These are phyloP conservation scores for Drosophila bunnanda DNA, from an alignment of 2,888 invertebrate species.

Conservation along the genomic window DNA sequence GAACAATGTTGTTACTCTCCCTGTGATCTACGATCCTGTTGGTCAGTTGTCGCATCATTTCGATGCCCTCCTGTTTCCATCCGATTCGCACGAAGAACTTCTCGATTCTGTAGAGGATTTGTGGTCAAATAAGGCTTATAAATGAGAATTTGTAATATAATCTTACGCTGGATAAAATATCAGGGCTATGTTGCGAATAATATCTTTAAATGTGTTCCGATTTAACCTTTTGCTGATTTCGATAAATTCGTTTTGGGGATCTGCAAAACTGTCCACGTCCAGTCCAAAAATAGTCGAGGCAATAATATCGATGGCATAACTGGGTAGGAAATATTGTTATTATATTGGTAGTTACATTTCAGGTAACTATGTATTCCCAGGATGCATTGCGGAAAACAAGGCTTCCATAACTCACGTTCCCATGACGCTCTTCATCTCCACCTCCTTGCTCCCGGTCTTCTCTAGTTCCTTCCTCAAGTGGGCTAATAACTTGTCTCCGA, in stretches of 20 bases:
- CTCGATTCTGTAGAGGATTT: conserved; percentile 64
- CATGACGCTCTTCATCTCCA: conserved; percentile 85
- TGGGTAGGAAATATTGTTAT: conserved; percentile 49
- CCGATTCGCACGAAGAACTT: conserved; percentile 73
- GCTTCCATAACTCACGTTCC: conserved; percentile 59
- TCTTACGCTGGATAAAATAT: conserved; percentile 69
- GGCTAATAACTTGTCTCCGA: conserved; percentile 86
- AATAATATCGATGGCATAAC: conserved; percentile 85
- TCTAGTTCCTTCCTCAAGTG: conserved; percentile 83
- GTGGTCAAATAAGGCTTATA: too few species aligned
- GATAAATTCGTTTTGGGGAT: conserved; percentile 82
- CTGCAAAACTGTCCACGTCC: conserved; percentile 83
- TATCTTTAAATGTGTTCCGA: conserved; percentile 49
- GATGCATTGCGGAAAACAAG: too few species aligned
- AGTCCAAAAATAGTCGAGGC: conserved; percentile 85
- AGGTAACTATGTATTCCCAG: background rate
- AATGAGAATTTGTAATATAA: background rate
- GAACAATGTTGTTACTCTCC: conserved; percentile 80
- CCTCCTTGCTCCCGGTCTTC: conserved; percentile 75
- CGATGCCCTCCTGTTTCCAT: conserved; percentile 64
- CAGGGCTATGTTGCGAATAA: conserved; percentile 66
- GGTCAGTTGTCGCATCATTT: conserved; percentile 84
- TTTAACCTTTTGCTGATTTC: conserved; percentile 59
- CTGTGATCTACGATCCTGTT: conserved; percentile 84
- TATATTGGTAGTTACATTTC: background rate